Evolutionary conservation across 2,888 invertebrate species (phyloP), one percentile per base, ranked within the genome.

Genomic region (Oxytorus armatus): DNA sequence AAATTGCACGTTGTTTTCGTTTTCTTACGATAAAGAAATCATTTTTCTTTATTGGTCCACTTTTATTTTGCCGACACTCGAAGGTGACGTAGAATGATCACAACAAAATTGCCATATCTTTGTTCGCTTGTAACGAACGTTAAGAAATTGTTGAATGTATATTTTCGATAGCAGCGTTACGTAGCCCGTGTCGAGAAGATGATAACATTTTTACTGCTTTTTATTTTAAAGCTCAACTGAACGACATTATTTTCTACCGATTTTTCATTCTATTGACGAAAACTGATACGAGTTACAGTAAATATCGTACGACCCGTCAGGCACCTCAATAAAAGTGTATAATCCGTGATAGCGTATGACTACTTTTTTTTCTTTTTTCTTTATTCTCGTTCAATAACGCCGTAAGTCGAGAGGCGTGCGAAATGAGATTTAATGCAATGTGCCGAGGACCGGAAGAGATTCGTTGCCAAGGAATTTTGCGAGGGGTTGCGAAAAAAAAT

Each of bases 391-490:
- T 69, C 53, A 66, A 79, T 79, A 74, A 63, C 51, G 65, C 53
- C 18, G 23, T 39, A 42, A 63, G 57, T 33, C 18, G 57, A 70
- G 75, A 66, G 51, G 18, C 51, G 49, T 63, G 29, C 8, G 63
- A 47, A 47, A 74, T 25, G 49, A 79, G 47, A 59, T 70, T 72
- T 66, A 69, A 79, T 70, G 51, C 63, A 51, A 16, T 55, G 66
- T 14, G 25, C 65, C 47, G 66, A 39, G 70, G 51, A 59, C 51
- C 70, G 70, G 70, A 79, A 79, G 65, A 72, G 23, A 66, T 76
- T 79, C 51, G 42, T 66, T 42, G 68, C 59, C 51, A 72, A 75
- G 66, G 66, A 79, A 79, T 79, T 63, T 76, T 57, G 33, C 49
- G 57, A 51, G 23, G 61, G 53, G 68, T 23, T 4, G 61, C 3